A percentile compares a stretch with the other conserved stretches of the same genome.
These are phyloP conservation scores for Chrysodeixis includens DNA, from an alignment of 2,888 invertebrate species.

Conservation along the genomic window DNA sequence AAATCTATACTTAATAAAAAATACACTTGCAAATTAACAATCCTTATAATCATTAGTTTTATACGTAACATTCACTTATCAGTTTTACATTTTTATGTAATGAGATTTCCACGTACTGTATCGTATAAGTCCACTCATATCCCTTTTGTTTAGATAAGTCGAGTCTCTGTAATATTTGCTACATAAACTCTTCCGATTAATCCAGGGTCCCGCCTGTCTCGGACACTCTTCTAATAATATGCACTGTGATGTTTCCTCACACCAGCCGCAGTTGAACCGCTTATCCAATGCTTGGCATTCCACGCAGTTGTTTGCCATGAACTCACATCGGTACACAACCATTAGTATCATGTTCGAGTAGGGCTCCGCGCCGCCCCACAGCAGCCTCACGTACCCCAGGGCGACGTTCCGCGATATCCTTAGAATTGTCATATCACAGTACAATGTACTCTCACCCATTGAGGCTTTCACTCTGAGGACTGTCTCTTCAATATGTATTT, in stretches of 20 bases:
- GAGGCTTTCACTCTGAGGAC: conserved; percentile 29
- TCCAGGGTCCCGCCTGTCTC: conserved; percentile 33
- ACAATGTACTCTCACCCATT: conserved; percentile 31
- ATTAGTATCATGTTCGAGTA: conserved; percentile 65
- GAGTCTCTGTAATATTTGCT: not conserved
- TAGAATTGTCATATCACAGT: conserved; percentile 42
- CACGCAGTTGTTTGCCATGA: conserved; percentile 52
- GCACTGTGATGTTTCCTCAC: conserved; percentile 53
- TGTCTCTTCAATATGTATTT: conserved; percentile 53
- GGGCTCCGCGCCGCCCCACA: conserved; percentile 67
- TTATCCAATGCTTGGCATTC: conserved; percentile 57
- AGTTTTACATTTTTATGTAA: not conserved
- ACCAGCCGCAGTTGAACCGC: conserved; percentile 65
- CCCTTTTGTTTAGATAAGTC: not conserved
- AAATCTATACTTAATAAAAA: too few relatives aligned
- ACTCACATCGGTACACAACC: conserved; percentile 61
- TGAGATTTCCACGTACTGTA: not conserved
- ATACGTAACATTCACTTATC: not conserved
- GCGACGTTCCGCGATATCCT: conserved; percentile 32
- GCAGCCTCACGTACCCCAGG: conserved; percentile 57
- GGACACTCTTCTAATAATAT: conserved; percentile 61
- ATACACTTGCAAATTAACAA: not conserved
- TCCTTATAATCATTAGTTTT: not conserved
- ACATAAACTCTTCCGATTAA: conserved; percentile 31
- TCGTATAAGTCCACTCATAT: not conserved